Base-by-base conservation (phyloP, 2,888 invertebrate species). In the Pherbina coryleti region DNA sequence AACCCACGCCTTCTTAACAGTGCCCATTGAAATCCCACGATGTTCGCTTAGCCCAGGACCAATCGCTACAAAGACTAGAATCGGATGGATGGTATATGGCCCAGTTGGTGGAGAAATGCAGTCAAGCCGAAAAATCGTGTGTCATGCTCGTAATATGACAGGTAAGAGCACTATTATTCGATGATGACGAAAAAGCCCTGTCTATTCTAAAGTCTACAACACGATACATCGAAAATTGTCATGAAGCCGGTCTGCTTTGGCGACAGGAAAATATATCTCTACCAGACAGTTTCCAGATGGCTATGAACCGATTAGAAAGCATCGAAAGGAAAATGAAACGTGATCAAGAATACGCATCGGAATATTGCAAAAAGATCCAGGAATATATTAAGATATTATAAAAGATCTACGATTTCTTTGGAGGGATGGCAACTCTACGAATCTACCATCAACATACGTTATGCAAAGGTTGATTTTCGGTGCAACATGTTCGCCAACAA, bases 401-500 rank as follows among this genome's bases (percentile, higher is more conserved):
- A n/a, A n/a, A n/a, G n/a, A n/a, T n/a, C n/a, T n/a, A n/a, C n/a
- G n/a, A n/a, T n/a, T n/a, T n/a, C n/a, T n/a, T n/a, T n/a, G n/a
- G n/a, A n/a, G n/a, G n/a, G n/a, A n/a, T n/a, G n/a, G n/a, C n/a
- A n/a, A n/a, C n/a, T n/a, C n/a, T n/a, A n/a, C n/a, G n/a, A n/a
- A n/a, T n/a, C n/a, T n/a, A n/a, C n/a, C n/a, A n/a, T n/a, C n/a
- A n/a, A n/a, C n/a, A n/a, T n/a, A n/a, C n/a, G n/a, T n/a, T n/a
- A n/a, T n/a, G n/a, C n/a, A n/a, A n/a, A n/a, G n/a, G n/a, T n/a
- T n/a, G n/a, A 49, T 75, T 8, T 79, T 80, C 67, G 79, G 79
- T 9, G 80, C 78, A 11, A 76, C 69, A 0, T 80, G 79, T 62
- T 80, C 79, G 14, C 77, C 79, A 14, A 77, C 77, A 3, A 79